A percentile compares a stretch with the other conserved stretches of the same genome.
Evolutionary conservation across 92 coral and sea anemone genomes (phyloP).

Genomic region (Anthopleura xanthogrammica): DNA sequence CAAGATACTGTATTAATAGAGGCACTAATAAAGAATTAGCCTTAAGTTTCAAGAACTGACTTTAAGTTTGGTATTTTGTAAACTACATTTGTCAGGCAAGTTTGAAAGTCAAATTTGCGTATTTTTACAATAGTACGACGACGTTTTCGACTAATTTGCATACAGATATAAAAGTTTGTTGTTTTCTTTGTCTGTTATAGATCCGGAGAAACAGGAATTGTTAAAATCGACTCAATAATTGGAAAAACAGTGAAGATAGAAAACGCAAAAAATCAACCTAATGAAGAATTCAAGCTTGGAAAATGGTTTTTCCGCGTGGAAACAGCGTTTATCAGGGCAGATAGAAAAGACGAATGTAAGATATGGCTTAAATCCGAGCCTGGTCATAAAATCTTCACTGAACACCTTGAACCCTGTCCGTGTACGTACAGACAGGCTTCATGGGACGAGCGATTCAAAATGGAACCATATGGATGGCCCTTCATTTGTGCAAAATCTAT

Average conservation of each 20-base stretch:
- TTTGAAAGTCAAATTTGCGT: too few species aligned
- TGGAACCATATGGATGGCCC: not conserved
- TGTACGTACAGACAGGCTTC: constrained; percentile 29
- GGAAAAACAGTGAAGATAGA: constrained; percentile 4
- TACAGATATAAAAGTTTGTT: not conserved
- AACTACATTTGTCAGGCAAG: too few species aligned
- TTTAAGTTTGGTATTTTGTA: too few species aligned
- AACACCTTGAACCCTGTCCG: constrained; percentile 39
- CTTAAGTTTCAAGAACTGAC: too few species aligned
- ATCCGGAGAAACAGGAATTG: constrained; percentile 23
- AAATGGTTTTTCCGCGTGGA: constrained; percentile 45
- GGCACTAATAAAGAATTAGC: too few species aligned
- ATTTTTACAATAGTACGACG: too few species aligned
- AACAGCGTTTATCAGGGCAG: not conserved
- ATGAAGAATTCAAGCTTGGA: not conserved
- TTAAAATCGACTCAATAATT: constrained; percentile 1
- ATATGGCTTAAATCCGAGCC: constrained; percentile 28
- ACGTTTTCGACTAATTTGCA: not conserved
- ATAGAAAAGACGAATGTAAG: constrained; percentile 3
- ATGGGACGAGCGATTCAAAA: constrained; percentile 29
- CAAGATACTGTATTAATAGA: too few species aligned
- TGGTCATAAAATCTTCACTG: constrained; percentile 15
- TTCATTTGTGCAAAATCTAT: constrained; percentile 16
- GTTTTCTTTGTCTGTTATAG: too few species aligned
- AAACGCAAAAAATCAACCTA: too few species aligned